phyloP scores from a whole-genome alignment of 1,140 invertebrate genomes.

The Piezodorus guildinii region DNA sequence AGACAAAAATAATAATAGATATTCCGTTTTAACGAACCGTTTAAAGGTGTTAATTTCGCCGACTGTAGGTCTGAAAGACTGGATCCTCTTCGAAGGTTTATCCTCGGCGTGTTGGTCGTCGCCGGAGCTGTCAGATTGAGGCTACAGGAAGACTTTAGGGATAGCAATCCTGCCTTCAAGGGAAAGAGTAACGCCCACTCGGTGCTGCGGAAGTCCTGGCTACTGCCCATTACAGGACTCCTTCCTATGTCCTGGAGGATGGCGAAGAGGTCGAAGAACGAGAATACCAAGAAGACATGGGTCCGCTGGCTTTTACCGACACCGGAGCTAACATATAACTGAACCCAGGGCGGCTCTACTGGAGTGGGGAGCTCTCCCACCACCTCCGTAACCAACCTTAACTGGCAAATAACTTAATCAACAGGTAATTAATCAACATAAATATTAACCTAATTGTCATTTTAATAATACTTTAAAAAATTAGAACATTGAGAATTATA shows the following conservation, averaged over 20 bases:
- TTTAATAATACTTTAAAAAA: too few species aligned
- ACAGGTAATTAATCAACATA: too few species aligned
- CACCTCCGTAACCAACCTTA: too few species aligned
- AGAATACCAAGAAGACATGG: not conserved
- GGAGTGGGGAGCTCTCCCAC: too few species aligned
- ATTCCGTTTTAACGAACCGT: too few species aligned
- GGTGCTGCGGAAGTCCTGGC: constrained; percentile 29
- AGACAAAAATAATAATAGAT: too few species aligned
- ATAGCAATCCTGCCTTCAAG: constrained; percentile 44
- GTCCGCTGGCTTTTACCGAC: not conserved
- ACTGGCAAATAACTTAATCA: too few species aligned
- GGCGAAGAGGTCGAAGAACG: not conserved
- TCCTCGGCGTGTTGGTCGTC: constrained; percentile 25
- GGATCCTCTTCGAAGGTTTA: constrained; percentile 51
- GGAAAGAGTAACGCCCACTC: constrained; percentile 48
- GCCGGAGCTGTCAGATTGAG: constrained; percentile 30
- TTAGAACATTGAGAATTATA: too few species aligned
- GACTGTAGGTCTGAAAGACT: constrained; percentile 50
- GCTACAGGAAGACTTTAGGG: constrained; percentile 40
- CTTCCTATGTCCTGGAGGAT: not conserved
- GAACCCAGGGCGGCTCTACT: not conserved
- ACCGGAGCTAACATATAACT: not conserved
- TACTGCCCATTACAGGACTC: not conserved
- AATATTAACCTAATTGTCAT: too few species aligned
- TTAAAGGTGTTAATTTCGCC: too few species aligned